Evolutionary conservation across 2,888 invertebrate genomes (phyloP).

Genomic region (Nymphalis polychloros): DNA sequence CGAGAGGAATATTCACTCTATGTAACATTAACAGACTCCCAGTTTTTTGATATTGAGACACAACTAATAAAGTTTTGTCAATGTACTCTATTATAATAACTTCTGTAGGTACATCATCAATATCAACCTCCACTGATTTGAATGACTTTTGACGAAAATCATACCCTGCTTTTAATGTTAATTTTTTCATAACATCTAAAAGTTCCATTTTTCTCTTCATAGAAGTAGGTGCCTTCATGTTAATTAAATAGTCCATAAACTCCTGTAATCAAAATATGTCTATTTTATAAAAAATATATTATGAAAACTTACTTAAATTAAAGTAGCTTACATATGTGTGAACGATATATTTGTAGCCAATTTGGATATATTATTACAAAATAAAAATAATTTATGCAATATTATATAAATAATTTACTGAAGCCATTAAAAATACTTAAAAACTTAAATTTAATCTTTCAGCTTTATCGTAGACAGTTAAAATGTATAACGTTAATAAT

Average conservation of each 20-base stretch:
- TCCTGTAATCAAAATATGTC: constrained; percentile 4
- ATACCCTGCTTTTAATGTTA: constrained; percentile 61
- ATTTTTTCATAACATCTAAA: constrained; percentile 73
- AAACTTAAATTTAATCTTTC: no score
- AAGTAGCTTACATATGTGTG: no score
- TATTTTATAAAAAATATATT: neutral
- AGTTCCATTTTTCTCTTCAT: constrained; percentile 63
- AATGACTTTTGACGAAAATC: constrained; percentile 63
- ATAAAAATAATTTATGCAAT: no score
- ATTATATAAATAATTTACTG: no score
- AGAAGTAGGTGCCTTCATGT: constrained; percentile 39
- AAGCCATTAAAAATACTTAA: no score
- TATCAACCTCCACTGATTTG: constrained; percentile 76
- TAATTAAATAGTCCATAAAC: neutral
- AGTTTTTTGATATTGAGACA: constrained; percentile 85
- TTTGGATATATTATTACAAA: no score
- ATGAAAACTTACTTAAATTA: neutral
- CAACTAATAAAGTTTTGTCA: constrained; percentile 82
- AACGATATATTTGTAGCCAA: no score
- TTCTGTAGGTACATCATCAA: constrained; percentile 83
- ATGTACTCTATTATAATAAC: constrained; percentile 81
- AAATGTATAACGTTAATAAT: no score
- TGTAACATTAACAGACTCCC: constrained; percentile 83
- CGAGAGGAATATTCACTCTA: constrained; percentile 77
- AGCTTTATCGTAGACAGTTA: no score